A percentile compares a stretch with the other conserved stretches of the same genome.
phyloP scores from a whole-genome alignment of 2,888 invertebrate species.

The Athripsodes cinereus region DNA sequence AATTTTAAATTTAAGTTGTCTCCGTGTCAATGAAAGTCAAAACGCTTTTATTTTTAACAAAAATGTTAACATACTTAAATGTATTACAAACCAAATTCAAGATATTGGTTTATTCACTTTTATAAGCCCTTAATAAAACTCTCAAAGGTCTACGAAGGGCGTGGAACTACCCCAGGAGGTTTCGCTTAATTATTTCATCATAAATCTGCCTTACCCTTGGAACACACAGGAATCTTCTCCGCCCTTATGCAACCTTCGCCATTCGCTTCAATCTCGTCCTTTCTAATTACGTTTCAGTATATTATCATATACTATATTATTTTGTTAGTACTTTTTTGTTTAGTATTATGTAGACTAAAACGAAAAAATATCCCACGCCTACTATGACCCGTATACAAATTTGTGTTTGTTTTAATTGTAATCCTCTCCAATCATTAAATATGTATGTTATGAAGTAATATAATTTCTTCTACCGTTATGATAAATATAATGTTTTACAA shows the following conservation, averaged over 20 bases:
- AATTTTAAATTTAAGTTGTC: no score
- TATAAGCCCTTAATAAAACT: conserved; percentile 1
- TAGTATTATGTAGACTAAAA: no score
- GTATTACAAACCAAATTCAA: background rate
- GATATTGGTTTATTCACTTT: background rate
- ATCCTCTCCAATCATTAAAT: no score
- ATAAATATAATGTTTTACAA: no score
- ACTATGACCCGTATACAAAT: no score
- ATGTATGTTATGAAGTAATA: no score
- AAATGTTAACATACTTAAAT: background rate
- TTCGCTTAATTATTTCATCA: conserved; percentile 8
- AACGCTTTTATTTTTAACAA: background rate
- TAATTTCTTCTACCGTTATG: no score
- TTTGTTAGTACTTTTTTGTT: conserved; percentile 2
- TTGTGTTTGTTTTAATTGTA: no score
- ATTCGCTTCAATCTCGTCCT: background rate
- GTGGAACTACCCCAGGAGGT: conserved; percentile 1
- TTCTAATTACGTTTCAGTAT: conserved; percentile 4
- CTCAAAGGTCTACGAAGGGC: background rate
- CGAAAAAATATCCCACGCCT: conserved; percentile 2
- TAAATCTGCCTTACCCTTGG: background rate
- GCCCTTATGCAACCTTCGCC: background rate
- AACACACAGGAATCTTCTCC: background rate
- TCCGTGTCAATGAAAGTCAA: no score
- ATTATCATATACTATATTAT: conserved; percentile 1